Evolutionary conservation across 2,888 invertebrate genomes (phyloP).

Genomic region (Falcaria lacertinaria): DNA sequence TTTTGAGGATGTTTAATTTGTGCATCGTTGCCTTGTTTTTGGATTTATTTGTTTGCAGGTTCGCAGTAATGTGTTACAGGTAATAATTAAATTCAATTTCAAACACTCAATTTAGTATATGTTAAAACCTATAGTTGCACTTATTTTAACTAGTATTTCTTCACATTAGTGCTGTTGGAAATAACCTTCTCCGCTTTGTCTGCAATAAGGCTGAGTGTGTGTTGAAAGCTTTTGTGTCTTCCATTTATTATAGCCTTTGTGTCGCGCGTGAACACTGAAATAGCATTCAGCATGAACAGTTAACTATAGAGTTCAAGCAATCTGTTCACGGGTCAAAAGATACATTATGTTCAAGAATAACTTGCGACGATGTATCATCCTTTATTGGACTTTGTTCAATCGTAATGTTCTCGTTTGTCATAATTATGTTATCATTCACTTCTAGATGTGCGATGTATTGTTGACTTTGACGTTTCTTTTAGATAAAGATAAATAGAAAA

Average conservation of each 20-base stretch:
- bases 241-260: not conserved
- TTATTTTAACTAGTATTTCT: too few species aligned
- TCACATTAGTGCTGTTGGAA: too few species aligned
- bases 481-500: too few species aligned
- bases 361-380: slow-evolving; percentile 14
- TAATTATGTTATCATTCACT: slow-evolving; percentile 25
- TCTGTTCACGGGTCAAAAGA: slow-evolving; percentile 12
- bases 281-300: slow-evolving; percentile 1
- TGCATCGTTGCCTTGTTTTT: too few species aligned
- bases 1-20: not conserved
- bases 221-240: not conserved
- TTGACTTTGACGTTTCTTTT: slow-evolving; percentile 10
- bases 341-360: slow-evolving; percentile 7
- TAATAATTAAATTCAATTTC: too few species aligned
- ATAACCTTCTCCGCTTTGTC: too few species aligned
- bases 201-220: not conserved
- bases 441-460: slow-evolving; percentile 7
- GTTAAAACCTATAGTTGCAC: too few species aligned
- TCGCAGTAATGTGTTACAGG: too few species aligned
- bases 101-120: too few species aligned
- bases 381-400: slow-evolving; percentile 35
- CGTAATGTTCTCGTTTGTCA: slow-evolving; percentile 23
- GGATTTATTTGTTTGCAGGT: too few species aligned
- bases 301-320: slow-evolving; percentile 14
- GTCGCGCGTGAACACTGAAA: not conserved